These are phyloP conservation scores for Acleris literana DNA, from an alignment of 2,888 invertebrate genomes.

Conservation along the genomic window DNA sequence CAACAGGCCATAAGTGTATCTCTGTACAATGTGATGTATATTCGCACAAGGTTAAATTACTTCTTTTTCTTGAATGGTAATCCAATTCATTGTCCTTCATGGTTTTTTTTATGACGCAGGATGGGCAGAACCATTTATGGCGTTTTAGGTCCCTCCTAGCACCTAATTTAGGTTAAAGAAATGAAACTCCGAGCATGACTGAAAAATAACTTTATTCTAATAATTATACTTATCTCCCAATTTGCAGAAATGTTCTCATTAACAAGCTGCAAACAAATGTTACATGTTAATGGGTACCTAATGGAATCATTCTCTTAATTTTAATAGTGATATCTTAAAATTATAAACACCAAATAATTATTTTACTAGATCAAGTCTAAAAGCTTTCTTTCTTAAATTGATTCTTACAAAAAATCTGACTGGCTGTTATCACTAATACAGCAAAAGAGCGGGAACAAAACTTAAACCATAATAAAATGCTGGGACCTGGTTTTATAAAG, in stretches of 20 bases:
- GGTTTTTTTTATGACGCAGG: too few relatives aligned
- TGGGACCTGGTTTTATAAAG: conserved; percentile 23
- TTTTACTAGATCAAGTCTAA: conserved; percentile 64
- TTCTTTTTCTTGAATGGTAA: too few relatives aligned
- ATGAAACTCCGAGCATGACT: conserved; percentile 68
- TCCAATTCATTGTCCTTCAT: too few relatives aligned
- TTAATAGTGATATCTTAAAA: conserved; percentile 66
- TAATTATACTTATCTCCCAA: conserved; percentile 76
- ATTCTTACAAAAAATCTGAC: conserved; percentile 46
- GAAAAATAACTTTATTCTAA: conserved; percentile 83
- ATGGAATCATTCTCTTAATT: conserved; percentile 73
- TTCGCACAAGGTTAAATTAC: too few relatives aligned
- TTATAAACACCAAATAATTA: conserved; percentile 63
- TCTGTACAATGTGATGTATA: too few relatives aligned
- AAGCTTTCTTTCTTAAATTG: conserved; percentile 57
- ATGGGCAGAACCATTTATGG: too few relatives aligned
- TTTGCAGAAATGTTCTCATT: conserved; percentile 64
- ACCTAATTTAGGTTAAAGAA: conserved; percentile 41
- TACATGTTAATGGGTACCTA: conserved; percentile 66
- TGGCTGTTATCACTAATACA: conserved; percentile 43
- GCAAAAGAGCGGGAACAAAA: conserved; percentile 39
- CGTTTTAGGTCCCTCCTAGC: neutral
- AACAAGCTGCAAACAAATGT: conserved; percentile 65
- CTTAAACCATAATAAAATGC: conserved; percentile 40
- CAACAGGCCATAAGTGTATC: too few relatives aligned